Percentiles rank a stretch among this genome's conserved stretches.
phyloP scores from a whole-genome alignment of 2,113 vertebrate species.

The Amia ocellicauda region DNA sequence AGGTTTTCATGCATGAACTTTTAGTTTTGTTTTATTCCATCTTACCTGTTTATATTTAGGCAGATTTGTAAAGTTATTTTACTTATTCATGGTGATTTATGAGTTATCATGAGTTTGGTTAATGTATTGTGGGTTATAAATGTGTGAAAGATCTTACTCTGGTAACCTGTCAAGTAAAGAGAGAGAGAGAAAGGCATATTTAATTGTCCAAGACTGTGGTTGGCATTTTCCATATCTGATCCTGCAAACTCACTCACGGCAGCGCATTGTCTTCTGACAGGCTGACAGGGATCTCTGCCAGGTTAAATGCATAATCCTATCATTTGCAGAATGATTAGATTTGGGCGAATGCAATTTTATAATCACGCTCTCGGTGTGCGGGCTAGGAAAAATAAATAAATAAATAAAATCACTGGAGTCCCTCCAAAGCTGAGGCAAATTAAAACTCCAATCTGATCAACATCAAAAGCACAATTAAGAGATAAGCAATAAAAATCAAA shows the following conservation, averaged over 20 bases:
- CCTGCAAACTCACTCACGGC: too few species aligned
- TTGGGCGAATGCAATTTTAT: slow-evolving; percentile 32
- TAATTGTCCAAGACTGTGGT: too few species aligned
- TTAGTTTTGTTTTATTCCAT: too few species aligned
- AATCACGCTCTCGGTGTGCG: slow-evolving; percentile 17
- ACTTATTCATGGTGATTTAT: too few species aligned
- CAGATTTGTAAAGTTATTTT: too few species aligned
- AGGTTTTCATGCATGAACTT: too few species aligned
- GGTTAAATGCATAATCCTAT: slow-evolving; percentile 36
- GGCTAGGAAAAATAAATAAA: slow-evolving; percentile 13
- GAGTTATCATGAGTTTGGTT: too few species aligned
- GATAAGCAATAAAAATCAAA: slow-evolving; percentile 53
- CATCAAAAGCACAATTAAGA: slow-evolving; percentile 61
- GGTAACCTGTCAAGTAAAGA: too few species aligned
- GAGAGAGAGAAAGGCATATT: too few species aligned
- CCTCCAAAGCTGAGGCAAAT: slow-evolving; percentile 44
- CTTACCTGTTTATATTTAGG: too few species aligned
- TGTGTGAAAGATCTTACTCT: too few species aligned
- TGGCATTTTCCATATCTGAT: not conserved
- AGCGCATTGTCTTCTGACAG: slow-evolving; percentile 12
- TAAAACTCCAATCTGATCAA: slow-evolving; percentile 52
- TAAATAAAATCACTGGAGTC: slow-evolving; percentile 36
- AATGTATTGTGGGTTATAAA: too few species aligned
- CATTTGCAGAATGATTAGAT: slow-evolving; percentile 28
- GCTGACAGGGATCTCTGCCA: slow-evolving; percentile 25